Evolutionary conservation across 2,888 invertebrate species (phyloP), one percentile per base, ranked within the genome.

Genomic region (Zeuzera pyrina): DNA sequence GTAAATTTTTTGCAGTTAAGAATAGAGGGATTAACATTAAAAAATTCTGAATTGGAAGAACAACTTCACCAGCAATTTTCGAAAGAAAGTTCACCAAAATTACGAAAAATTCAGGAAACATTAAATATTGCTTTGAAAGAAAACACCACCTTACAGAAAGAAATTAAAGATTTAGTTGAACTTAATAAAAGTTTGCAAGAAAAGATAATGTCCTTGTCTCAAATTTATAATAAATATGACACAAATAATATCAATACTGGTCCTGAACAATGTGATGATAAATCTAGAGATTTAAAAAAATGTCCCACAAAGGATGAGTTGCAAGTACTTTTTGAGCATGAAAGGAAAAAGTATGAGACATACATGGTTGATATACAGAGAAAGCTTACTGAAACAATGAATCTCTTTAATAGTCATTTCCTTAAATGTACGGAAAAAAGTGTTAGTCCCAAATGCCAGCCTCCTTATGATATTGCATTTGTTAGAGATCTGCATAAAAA

Each of bases 1-100:
- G 84, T 88, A 34, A 78, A 77, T 29, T 83, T 79, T 46, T 66
- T 89, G 34, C 86, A 89, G 60, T 70, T 70, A 7, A 83, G 79
- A 45, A 61, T 89, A 34, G 88, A 89, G 33, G 56, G 53, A n/a
- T 49, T 79, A 11, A 56, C 46, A 28, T 41, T 58, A 35, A 71
- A 60, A 53, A 81, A 78, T 49, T 44, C 55, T 85, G 69, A 85
- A 84, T 54, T 86, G 85, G 55, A 89, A 85, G 42, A 70, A 85
- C 47, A 88, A 86, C 39, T 91, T 85, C 85, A 54, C 32, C 44
- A 74, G 49, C 50, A 42, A 26, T 41, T 45, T 24, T 45, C 44
- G 31, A 56, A 49, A 45, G 50, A 47, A 26, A 48, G 34, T 27
- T 53, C 61, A 35, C 42, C 53, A 32, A 57, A 57, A 34, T 30